Evolutionary conservation across 2,797 vertebrate species (phyloP).

Genomic region (Masticophis lateralis): DNA sequence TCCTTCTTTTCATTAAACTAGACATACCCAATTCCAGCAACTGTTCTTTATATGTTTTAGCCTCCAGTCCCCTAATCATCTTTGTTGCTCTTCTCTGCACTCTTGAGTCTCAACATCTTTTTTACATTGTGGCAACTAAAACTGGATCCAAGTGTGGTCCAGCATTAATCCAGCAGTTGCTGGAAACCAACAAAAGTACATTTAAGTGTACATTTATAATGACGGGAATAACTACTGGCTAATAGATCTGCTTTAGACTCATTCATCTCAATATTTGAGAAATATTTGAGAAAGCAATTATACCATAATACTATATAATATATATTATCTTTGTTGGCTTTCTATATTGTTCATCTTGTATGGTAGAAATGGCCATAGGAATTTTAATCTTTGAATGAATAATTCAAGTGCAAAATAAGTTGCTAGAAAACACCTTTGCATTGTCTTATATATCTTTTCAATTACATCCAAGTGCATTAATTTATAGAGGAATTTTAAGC

Average conservation of each 20-base stretch:
- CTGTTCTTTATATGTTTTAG: no score
- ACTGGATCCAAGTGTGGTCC: no score
- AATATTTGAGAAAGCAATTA: neutral
- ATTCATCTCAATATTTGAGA: neutral
- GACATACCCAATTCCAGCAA: no score
- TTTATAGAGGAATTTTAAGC: neutral
- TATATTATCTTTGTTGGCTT: neutral
- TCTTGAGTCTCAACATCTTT: no score
- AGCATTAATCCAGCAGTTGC: neutral
- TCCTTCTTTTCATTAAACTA: no score
- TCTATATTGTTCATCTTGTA: neutral
- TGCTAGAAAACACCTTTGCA: neutral
- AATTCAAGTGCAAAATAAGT: neutral
- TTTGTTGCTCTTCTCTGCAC: no score
- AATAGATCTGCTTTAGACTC: neutral
- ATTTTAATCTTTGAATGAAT: neutral
- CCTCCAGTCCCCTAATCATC: no score
- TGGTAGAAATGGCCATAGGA: neutral
- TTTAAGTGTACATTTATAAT: neutral
- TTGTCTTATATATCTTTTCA: neutral
- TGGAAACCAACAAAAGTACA: neutral
- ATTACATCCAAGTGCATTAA: neutral
- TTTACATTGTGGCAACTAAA: no score
- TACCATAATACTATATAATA: neutral
- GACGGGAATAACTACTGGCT: neutral